Base-by-base conservation (phyloP, 1,140 invertebrate genomes). In the Bombus breviceps region DNA sequence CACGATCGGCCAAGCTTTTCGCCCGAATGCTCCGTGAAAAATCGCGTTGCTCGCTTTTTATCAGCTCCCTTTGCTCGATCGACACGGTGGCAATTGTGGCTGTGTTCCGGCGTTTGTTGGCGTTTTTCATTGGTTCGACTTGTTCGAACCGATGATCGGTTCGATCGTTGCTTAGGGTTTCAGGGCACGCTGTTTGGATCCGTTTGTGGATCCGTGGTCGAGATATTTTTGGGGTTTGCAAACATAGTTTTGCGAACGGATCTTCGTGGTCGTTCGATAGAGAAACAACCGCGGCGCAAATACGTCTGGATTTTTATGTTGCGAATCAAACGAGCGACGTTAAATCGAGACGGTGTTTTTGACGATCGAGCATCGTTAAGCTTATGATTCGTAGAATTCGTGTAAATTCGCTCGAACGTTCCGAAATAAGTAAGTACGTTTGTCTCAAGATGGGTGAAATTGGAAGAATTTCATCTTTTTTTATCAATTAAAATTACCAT, bases 1-100 rank as follows among this genome's bases (percentile, higher is more conserved):
- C 69, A 32, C 72, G 72, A 47, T 39, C 47, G 72, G 72, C 8
- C 32, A n/a, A 25, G 28, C 62, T 83, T 83, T 83, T 66, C 59
- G 18, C 18, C n/a, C n/a, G 68, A 22, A n/a, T 9, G 69, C n/a
- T 43, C 18, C 66, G 66, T 68, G 34, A 68, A 68, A 68, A 68
- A 68, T 68, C 66, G 22, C 32, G 18, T 68, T 68, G 66, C 34
- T 68, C 34, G 22, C 66, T 37, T 68, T 25, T 68, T 37, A 1
- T 3, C 3, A 8, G 32, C 8, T 37, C 4, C 18, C n/a, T 41
- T 39, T 22, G 53, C 37, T 34, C 8, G 0, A 77, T 41, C 37
- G 9, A 28, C 75, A 43, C 37, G 74, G 53, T 43, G 34, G 18
- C 22, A 34, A 66, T 32, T 25, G 53, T 1, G 28, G 15, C 0